Evolutionary conservation across 2,113 vertebrate species (phyloP), one percentile per base, ranked within the genome.

Genomic region (Neolamprologus toae): DNA sequence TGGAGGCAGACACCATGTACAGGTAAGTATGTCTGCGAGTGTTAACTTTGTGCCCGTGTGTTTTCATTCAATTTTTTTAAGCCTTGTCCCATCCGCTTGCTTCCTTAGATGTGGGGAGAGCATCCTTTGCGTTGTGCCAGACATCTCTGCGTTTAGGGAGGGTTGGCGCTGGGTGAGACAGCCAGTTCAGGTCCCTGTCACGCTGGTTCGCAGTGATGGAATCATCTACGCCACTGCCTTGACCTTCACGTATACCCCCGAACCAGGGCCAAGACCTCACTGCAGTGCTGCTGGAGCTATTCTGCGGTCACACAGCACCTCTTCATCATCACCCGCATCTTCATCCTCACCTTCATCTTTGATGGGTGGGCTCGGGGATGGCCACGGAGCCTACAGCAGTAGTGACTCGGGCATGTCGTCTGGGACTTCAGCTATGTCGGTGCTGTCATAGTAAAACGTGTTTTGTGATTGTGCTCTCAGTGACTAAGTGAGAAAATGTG

Each of bases 1-100:
- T 99, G 89, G 98, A 99, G 96, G 98, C 98, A 14, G 98, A 99
- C 96, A 99, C 98, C 28, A 99, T 99, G 98, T 99, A 99, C 97
- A 98, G 98, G 98, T 89, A 66, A 10, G 14, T 28, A 13, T 16
- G 14, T 61, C 16, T 78, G 53, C 97, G 5, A 37, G 12, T 12
- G 8, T 21, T 63, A 7, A 87, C 10, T 57, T 53, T 26, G 68
- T 66, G 7, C 33, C 61, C 0, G 11, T 28, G 49, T n/a, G 35
- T 80, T 6, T 21, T 13, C 9, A 12, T 66, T 9, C 8, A 2
- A 4, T 7, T 9, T 53, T 33, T 12, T 16, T 4, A 45, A 40
- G 26, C 21, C 5, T 14, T 17, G 3, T 85, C 33, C 59, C 26
- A 57, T 81, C 3, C 1, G 0, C 83, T 7, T 49, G 11, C 28